Base-by-base conservation (phyloP, 2,797 vertebrate species). In the Melanotaenia pygmaea region DNA sequence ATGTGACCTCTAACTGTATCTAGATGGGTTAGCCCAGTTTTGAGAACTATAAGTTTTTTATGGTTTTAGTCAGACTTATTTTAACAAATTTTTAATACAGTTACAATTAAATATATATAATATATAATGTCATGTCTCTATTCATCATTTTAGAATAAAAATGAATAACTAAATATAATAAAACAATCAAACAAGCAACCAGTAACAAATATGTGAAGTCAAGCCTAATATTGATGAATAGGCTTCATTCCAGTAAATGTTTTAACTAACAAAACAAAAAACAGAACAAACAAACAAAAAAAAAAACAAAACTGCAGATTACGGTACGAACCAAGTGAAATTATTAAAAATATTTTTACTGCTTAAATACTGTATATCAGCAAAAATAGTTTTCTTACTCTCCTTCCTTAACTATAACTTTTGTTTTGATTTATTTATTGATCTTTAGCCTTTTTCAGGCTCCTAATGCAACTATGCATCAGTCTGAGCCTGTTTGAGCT, bases 361-460 rank as follows among this genome's bases (percentile, higher is more conserved):
- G 35, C 22, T 26, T 20, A 7, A 67, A 65, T 37, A 30, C 14
- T 45, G 38, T 18, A 56, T 11, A 50, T 37, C 3, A 16, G 26
- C 16, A n/a, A 14, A 26, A 34, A 40, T 40, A n/a, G 64, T 10
- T 5, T 24, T n/a, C 6, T 59, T 61, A 12, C 38, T 13, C 56
- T 43, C 45, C 10, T 16, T 65, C 24, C 60, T 54, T 11, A 37
- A 64, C 72, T 34, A 38, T 43, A 32, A 14, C 10, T 50, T 3
- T 57, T 53, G 11, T 40, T 67, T n/a, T 56, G 53, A 0, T 64
- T 22, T 54, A 16, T 66, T 60, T 70, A 59, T 6, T 63, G 50
- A 30, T 59, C 32, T 30, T 72, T n/a, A 11, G 43, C 26, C 20
- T 16, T 50, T 71, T 70, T 67, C 8, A 62, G 22, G n/a, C 13